Percentiles rank a stretch among this genome's conserved stretches.
phyloP scores from a whole-genome alignment of 2,113 vertebrate genomes.

The Trichechus manatus region DNA sequence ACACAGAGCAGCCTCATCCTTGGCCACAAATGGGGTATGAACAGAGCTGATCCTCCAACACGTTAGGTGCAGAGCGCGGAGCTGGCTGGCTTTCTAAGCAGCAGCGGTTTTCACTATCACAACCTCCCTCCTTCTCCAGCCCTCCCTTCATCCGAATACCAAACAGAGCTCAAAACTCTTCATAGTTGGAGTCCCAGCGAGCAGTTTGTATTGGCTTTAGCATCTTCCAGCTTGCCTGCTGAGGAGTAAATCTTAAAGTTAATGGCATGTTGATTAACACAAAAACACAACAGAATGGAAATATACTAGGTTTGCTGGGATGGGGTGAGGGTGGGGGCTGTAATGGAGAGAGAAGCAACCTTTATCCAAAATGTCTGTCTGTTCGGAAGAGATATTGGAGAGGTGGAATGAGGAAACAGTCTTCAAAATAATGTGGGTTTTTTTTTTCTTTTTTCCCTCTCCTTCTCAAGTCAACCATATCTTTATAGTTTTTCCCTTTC shows the following conservation, averaged over 20 bases:
- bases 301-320: slow-evolving; percentile 80
- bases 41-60: slow-evolving; percentile 78
- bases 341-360: slow-evolving; percentile 71
- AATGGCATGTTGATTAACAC: slow-evolving; percentile 85
- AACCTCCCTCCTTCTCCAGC: slow-evolving; percentile 71
- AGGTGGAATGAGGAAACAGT: slow-evolving; percentile 45
- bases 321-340: slow-evolving; percentile 77
- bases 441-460: slow-evolving; percentile 39
- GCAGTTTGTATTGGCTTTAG: slow-evolving; percentile 82
- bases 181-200: slow-evolving; percentile 82
- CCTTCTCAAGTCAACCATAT: slow-evolving; percentile 64
- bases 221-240: slow-evolving; percentile 84
- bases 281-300: slow-evolving; percentile 82
- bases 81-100: slow-evolving; percentile 79
- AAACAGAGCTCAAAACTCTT: slow-evolving; percentile 79
- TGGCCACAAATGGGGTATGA: slow-evolving; percentile 82
- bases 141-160: slow-evolving; percentile 79
- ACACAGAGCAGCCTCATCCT: slow-evolving; percentile 72
- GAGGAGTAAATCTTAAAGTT: slow-evolving; percentile 90
- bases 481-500: slow-evolving; percentile 72
- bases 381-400: slow-evolving; percentile 67
- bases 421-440: slow-evolving; percentile 62
- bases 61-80: slow-evolving; percentile 74
- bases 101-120: slow-evolving; percentile 81
- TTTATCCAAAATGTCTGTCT: slow-evolving; percentile 80